Conservation (phyloP, 1,140 invertebrate species). For the Drosophila sproati region DNA sequence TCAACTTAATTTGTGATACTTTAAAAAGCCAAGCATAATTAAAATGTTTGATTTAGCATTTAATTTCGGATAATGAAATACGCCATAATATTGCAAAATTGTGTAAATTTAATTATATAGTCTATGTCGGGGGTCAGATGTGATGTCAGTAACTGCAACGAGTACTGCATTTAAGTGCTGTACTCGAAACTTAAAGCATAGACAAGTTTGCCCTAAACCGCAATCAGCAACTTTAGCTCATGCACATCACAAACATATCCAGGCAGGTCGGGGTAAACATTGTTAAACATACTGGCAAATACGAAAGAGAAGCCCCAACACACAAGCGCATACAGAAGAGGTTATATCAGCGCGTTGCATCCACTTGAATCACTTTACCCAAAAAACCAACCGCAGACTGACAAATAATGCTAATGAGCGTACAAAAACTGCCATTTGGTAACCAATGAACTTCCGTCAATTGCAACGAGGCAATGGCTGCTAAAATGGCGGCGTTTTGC, state of each 20-base stretch:
- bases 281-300: slow-evolving; percentile 11
- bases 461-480: slow-evolving; percentile 68
- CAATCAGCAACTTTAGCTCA: slow-evolving; percentile 25
- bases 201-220: slow-evolving; percentile 10
- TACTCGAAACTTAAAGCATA: not conserved
- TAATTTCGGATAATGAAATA: not conserved
- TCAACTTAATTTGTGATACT: not conserved
- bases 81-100: not conserved
- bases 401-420: slow-evolving; percentile 83
- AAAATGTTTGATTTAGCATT: not conserved
- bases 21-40: not conserved
- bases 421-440: slow-evolving; percentile 83
- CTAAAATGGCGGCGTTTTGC: slow-evolving; percentile 75
- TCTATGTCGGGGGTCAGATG: too few relatives aligned
- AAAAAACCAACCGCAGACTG: slow-evolving; percentile 71
- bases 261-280: slow-evolving; percentile 13
- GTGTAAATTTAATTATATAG: too few relatives aligned
- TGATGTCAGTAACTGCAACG: too few relatives aligned
- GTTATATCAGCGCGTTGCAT: slow-evolving; percentile 49
- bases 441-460: slow-evolving; percentile 83
- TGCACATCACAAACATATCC: slow-evolving; percentile 19
- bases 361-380: slow-evolving; percentile 61
- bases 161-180: too few relatives aligned
- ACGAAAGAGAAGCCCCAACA: not conserved
- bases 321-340: not conserved